Evolutionary conservation across 2,888 invertebrate genomes (phyloP).

Genomic region (Choreutis nemorana): DNA sequence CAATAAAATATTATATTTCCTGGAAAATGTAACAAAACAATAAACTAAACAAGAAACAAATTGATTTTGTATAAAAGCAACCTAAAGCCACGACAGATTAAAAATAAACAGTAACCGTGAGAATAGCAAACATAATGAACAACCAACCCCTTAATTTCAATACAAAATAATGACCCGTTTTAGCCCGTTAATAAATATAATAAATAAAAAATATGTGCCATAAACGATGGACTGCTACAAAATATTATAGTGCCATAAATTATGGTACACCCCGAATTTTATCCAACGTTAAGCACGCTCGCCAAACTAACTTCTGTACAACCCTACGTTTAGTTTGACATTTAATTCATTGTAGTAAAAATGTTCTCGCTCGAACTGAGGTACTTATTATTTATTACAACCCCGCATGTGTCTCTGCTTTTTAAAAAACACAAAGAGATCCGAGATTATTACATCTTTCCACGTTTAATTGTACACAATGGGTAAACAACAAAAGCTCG

Average conservation of each 20-base stretch:
- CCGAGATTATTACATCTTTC: constrained; percentile 62
- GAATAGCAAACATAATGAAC: constrained; percentile 60
- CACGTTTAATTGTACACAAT: constrained; percentile 63
- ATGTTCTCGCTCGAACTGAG: constrained; percentile 37
- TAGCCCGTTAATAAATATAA: constrained; percentile 54
- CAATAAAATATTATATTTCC: no score
- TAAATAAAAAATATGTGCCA: constrained; percentile 44
- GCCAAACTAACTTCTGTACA: constrained; percentile 48
- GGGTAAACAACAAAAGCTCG: constrained; percentile 53
- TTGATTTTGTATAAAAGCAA: no score
- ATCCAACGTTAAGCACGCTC: constrained; percentile 41
- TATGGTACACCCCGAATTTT: constrained; percentile 61
- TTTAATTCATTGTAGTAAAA: constrained; percentile 52
- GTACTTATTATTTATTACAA: no score
- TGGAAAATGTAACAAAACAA: no score
- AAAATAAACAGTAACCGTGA: constrained; percentile 34
- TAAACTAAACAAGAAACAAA: no score
- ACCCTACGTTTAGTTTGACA: constrained; percentile 58
- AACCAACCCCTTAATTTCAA: constrained; percentile 47
- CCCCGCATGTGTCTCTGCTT: constrained; percentile 50
- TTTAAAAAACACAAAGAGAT: constrained; percentile 55
- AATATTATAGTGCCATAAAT: constrained; percentile 63
- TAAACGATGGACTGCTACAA: constrained; percentile 56
- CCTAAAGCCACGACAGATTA: no score
- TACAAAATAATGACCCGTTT: constrained; percentile 52